Conservation (phyloP, 2,888 invertebrate genomes). For the Harpalus rufipes region DNA sequence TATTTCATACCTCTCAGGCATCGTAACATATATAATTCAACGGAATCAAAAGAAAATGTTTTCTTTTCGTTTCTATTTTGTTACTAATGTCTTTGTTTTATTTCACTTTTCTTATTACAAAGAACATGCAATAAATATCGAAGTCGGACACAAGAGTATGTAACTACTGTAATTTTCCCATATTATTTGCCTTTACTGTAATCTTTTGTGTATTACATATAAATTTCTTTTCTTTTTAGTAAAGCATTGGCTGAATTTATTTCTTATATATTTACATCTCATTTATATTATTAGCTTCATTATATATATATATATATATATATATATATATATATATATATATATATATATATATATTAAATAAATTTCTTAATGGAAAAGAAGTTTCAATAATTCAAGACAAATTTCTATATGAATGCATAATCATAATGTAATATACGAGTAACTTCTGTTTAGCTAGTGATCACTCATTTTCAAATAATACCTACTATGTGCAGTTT, state of each 20-base stretch:
- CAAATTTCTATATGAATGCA: too few relatives aligned
- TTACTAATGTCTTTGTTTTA: slow-evolving; percentile 15
- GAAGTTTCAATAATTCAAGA: too few relatives aligned
- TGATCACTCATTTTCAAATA: too few relatives aligned
- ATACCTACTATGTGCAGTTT: too few relatives aligned
- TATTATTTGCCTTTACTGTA: background rate
- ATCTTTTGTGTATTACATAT: background rate
- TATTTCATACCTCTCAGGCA: background rate
- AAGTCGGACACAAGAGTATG: background rate
- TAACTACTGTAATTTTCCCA: background rate
- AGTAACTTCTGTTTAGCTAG: too few relatives aligned
- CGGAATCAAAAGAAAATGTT: background rate
- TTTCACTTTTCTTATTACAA: slow-evolving; percentile 1
- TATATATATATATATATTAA: too few relatives aligned
- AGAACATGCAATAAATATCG: slow-evolving; percentile 8
- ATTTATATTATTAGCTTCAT: background rate
- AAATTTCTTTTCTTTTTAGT: background rate
- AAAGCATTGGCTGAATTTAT: background rate
- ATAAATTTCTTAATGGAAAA: background rate
- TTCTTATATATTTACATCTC: background rate
- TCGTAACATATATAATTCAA: background rate
- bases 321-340: too few relatives aligned
- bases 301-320: too few relatives aligned
- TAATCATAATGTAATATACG: too few relatives aligned
- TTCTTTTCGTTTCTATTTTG: background rate